These are phyloP conservation scores for Xiphorhynchus erythropygius DNA, from an alignment of 2,797 vertebrate species.

Conservation along the genomic window DNA sequence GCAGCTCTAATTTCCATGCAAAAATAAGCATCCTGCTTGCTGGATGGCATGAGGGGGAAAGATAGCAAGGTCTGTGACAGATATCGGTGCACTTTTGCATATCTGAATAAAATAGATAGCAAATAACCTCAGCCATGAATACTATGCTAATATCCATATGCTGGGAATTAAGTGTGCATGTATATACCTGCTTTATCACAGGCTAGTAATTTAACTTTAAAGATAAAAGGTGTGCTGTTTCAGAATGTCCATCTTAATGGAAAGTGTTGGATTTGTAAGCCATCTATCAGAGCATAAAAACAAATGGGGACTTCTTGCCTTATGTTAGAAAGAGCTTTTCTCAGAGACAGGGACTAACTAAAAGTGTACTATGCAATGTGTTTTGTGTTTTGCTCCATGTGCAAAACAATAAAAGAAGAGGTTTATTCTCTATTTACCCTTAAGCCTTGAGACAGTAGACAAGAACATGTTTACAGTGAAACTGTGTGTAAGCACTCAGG, in stretches of 20 bases:
- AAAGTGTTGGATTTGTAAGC: background rate
- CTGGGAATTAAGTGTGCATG: background rate
- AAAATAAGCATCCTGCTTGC: background rate
- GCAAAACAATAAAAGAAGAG: background rate
- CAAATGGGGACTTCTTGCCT: background rate
- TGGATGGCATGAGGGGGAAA: background rate
- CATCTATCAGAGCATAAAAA: background rate
- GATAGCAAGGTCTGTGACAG: background rate
- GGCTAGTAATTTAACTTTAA: background rate
- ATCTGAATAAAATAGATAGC: background rate
- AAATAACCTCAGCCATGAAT: rapidly evolving
- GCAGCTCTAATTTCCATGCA: background rate
- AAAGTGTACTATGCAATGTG: background rate
- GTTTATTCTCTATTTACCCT: background rate
- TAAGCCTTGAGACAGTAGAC: background rate
- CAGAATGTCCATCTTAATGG: background rate
- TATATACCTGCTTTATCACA: background rate
- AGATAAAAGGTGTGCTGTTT: background rate
- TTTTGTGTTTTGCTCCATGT: background rate
- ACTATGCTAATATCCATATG: background rate
- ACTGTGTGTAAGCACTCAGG: background rate
- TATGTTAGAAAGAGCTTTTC: background rate
- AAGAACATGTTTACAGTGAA: background rate
- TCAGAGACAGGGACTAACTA: background rate
- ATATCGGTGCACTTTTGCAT: background rate